These are phyloP conservation scores for Anabas testudineus DNA, from an alignment of 2,797 vertebrate species.

Conservation along the genomic window DNA sequence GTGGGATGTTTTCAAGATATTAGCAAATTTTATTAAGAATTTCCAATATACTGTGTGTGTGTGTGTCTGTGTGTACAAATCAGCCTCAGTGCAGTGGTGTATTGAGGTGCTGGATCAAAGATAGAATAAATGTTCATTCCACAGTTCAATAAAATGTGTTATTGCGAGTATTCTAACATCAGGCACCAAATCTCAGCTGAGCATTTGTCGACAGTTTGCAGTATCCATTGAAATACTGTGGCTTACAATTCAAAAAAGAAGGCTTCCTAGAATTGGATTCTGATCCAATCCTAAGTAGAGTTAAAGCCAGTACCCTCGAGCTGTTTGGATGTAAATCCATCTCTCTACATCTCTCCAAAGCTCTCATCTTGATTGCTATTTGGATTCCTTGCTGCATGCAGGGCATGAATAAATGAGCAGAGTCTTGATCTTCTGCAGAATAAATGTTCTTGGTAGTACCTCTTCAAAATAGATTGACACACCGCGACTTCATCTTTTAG, in stretches of 20 bases:
- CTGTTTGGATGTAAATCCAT: conserved; percentile 82
- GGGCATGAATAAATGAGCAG: conserved; percentile 69
- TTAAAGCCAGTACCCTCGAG: conserved; percentile 76
- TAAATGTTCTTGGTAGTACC: conserved; percentile 53
- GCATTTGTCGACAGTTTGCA: conserved; percentile 60
- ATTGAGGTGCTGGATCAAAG: conserved; percentile 49
- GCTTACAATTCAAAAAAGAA: conserved; percentile 72
- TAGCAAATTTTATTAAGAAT: conserved; percentile 31
- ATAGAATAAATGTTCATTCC: conserved; percentile 42
- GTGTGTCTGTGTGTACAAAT: conserved; percentile 13
- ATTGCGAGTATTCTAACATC: conserved; percentile 55
- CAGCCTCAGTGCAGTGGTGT: conserved; percentile 1
- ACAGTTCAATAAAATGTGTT: conserved; percentile 53
- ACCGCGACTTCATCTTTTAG: conserved; percentile 32
- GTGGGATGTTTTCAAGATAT: conserved; percentile 39
- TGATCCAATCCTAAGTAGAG: conserved; percentile 77
- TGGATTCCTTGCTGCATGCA: conserved; percentile 67
- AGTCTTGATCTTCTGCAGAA: conserved; percentile 68
- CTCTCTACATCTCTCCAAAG: conserved; percentile 78
- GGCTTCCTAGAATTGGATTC: conserved; percentile 73
- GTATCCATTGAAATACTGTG: conserved; percentile 64
- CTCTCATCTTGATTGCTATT: conserved; percentile 79
- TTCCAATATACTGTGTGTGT: neutral
- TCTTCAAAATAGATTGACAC: conserved; percentile 46
- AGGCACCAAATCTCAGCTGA: conserved; percentile 53